Base-by-base conservation (phyloP, 1,140 invertebrate species). In the Tetraneura akinire region DNA sequence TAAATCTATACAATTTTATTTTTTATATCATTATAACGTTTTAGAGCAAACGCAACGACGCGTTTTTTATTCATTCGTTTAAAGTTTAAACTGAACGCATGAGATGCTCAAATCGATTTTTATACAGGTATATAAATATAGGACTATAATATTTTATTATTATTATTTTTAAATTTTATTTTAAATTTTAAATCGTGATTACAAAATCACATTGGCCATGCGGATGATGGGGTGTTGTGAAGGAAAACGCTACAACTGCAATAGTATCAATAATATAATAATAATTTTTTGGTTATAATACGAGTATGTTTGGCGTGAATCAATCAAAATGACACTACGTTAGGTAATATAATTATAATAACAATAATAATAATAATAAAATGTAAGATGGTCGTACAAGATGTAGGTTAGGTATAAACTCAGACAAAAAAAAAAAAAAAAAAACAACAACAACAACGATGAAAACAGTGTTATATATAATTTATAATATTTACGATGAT, bases 1-100 rank as follows among this genome's bases (percentile, higher is more conserved):
- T n/a, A n/a, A n/a, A n/a, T n/a, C n/a, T n/a, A 23, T 71, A 49
- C 26, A 26, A 26, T 68, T 68, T 68, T 68, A 26, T 68, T 21
- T 45, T 3, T 68, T 68, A 18, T 62, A 29, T 18, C n/a, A n/a
- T n/a, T n/a, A 3, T 37, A 37, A 26, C 18, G 18, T 1, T 29
- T 32, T 64, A 32, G 29, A 14, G 42, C 13, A 13, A 64, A 64
- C 11, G 23, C 37, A n/a, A 68, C 8, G 32, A 23, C n/a, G 60
- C 32, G 32, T 37, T 37, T 8, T n/a, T 3, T 37, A 37, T 37
- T n/a, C n/a, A n/a, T n/a, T n/a, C 32, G 32, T 4, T 37, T 37
- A 8, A 37, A 37, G 32, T 4, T 37, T 37, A 37, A 37, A 37
- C 3, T 3, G 32, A 37, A 37, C 32, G 32, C 32, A 8, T 37